A percentile compares a stretch with the other conserved stretches of the same genome.
Conservation (phyloP, 2,888 invertebrate genomes). For the Muschampia plurimacula region DNA sequence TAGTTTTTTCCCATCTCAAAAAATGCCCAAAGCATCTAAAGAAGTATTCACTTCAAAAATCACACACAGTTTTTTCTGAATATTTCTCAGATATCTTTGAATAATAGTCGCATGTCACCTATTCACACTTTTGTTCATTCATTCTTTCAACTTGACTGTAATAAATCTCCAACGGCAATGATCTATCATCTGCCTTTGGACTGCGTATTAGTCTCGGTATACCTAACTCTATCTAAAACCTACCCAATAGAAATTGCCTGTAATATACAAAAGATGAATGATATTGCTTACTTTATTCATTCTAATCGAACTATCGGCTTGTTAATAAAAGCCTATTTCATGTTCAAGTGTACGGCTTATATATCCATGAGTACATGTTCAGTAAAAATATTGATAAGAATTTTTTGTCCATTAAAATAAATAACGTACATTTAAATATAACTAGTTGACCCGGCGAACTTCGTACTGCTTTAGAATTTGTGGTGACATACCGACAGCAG, state of each 20-base stretch:
- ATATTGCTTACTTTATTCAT: slow-evolving; percentile 8
- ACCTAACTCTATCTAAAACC: slow-evolving; percentile 13
- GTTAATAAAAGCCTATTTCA: neutral
- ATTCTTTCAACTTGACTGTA: slow-evolving; percentile 11
- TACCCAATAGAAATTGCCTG: slow-evolving; percentile 20
- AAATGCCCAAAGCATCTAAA: too few species aligned
- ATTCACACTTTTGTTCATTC: slow-evolving; percentile 18
- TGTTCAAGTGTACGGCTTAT: neutral
- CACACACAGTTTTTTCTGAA: neutral
- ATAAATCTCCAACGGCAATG: slow-evolving; percentile 20
- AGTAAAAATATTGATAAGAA: too few species aligned
- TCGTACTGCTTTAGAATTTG: too few species aligned
- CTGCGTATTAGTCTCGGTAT: slow-evolving; percentile 16
- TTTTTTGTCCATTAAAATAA: too few species aligned
- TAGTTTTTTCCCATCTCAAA: too few species aligned
- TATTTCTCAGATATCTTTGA: neutral
- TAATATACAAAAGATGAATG: slow-evolving; percentile 16
- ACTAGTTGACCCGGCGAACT: too few species aligned
- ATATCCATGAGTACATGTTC: too few species aligned
- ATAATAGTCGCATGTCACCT: slow-evolving; percentile 2
- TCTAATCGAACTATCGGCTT: neutral
- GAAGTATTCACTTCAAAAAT: neutral
- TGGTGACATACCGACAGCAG: too few species aligned
- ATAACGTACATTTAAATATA: too few species aligned
- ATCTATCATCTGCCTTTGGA: slow-evolving; percentile 14